Base-by-base conservation (phyloP, 2,113 vertebrate genomes). In the Dinomys branickii region DNA sequence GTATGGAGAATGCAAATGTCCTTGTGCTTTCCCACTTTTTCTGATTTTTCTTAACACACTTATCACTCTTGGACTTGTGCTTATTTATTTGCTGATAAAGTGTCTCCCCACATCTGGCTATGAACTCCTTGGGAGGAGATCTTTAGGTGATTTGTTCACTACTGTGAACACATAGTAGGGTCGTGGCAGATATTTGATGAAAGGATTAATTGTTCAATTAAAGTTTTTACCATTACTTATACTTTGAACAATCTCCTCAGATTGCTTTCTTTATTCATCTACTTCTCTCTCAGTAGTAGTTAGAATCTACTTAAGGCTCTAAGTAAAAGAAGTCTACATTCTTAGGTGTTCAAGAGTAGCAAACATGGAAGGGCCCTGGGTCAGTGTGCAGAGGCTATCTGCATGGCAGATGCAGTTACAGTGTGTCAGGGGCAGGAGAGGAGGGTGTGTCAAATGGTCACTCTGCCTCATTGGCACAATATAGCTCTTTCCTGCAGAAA, bases 231-330 rank as follows among this genome's bases (percentile, higher is more conserved):
- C 80, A 54, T 85, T 50, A 52, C 52, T 71, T 94, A 38, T 88
- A 33, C 75, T 93, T 83, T 78, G 69, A 30, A 61, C 54, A 81
- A 86, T 61, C 44, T 95, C 41, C 52, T 93, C 88, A 54, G 22
- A 85, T 91, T 93, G 73, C 81, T 94, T 96, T 88, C 82, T 96
- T 91, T 94, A n/a, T 93, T 96, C 1, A 0, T 93, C 69, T 75
- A 16, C 77, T 82, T 95, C 84, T 96, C 92, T 97, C 87, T 90
- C 69, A 93, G 94, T 93, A 95, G 69, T 89, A 91, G 86, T 94
- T 94, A 89, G 87, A 94, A 82, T 81, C 87, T 92, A 90, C 38
- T 81, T 65, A 93, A 63, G 84, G 38, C 75, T 94, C 58, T 93
- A 95, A 96, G 94, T 96, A 93, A 93, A 71, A 44, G 26, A 87